Percentiles rank a stretch among this genome's conserved stretches.
Evolutionary conservation across 2,113 vertebrate species (phyloP).

Genomic region (Arenaria interpres): DNA sequence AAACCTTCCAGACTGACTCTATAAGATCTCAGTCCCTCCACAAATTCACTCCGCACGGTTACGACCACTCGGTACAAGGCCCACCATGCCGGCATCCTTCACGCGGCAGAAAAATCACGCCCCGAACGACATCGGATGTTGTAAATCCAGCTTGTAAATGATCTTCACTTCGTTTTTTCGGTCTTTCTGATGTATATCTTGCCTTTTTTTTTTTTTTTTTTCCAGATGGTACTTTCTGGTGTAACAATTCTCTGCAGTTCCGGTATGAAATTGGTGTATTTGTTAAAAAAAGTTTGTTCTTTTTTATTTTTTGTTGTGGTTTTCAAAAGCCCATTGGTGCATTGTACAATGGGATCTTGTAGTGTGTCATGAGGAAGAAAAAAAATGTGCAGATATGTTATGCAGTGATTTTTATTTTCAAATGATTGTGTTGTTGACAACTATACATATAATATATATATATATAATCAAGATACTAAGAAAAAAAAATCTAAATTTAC

Average conservation of each 20-base stretch:
- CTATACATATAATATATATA: conserved; percentile 47
- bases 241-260: conserved; percentile 82
- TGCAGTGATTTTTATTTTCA: conserved; percentile 81
- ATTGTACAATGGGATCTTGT: conserved; percentile 88
- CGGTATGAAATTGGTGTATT: conserved; percentile 85
- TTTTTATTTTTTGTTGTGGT: conserved; percentile 66
- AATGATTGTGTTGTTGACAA: conserved; percentile 75
- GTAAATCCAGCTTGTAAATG: conserved; percentile 75
- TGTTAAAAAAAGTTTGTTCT: conserved; percentile 78
- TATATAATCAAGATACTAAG: conserved; percentile 67
- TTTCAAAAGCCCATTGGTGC: conserved; percentile 85
- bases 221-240: conserved; percentile 79
- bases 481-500: conserved; percentile 76
- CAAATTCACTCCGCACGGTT: background rate
- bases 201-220: conserved; percentile 72
- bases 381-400: conserved; percentile 84
- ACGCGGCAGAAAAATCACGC: conserved; percentile 45
- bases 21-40: background rate
- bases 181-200: conserved; percentile 79
- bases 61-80: background rate
- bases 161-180: conserved; percentile 73
- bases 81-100: conserved; percentile 36
- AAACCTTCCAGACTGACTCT: background rate
- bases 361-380: conserved; percentile 87
- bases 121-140: conserved; percentile 53